These are phyloP conservation scores for Tetragnatha montana DNA, from an alignment of 2,888 invertebrate species.

Conservation along the genomic window DNA sequence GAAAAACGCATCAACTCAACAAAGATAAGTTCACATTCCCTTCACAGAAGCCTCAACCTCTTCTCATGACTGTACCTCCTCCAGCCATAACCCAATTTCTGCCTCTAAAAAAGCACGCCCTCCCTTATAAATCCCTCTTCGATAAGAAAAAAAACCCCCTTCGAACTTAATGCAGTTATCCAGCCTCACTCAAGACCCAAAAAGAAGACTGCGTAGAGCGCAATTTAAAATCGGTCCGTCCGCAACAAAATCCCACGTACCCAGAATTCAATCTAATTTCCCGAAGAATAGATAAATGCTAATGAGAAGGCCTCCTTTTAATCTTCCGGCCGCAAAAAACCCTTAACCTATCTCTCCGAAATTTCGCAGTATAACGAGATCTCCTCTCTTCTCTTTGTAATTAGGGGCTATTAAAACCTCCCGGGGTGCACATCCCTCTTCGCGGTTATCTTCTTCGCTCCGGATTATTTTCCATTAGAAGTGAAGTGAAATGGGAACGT, in stretches of 20 bases:
- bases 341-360: conserved; percentile 21
- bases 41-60: too few relatives aligned
- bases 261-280: not conserved
- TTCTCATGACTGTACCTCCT: too few relatives aligned
- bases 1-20: too few relatives aligned
- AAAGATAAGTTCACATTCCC: too few relatives aligned
- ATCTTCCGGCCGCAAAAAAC: conserved; percentile 17
- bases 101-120: not conserved
- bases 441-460: conserved; percentile 46
- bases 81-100: not conserved
- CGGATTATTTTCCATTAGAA: conserved; percentile 47
- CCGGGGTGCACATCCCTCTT: not conserved
- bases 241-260: not conserved
- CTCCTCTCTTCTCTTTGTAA: conserved; percentile 25
- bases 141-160: not conserved
- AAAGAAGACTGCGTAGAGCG: too few relatives aligned
- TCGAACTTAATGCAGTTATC: not conserved
- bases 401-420: conserved; percentile 53
- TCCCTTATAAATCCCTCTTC: not conserved
- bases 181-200: not conserved
- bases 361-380: conserved; percentile 23
- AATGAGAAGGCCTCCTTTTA: conserved; percentile 33
- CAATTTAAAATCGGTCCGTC: not conserved
- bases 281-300: conserved; percentile 34
- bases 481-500: conserved; percentile 30